phyloP scores from a whole-genome alignment of 1,140 invertebrate species.

The Camponotus vicinus region DNA sequence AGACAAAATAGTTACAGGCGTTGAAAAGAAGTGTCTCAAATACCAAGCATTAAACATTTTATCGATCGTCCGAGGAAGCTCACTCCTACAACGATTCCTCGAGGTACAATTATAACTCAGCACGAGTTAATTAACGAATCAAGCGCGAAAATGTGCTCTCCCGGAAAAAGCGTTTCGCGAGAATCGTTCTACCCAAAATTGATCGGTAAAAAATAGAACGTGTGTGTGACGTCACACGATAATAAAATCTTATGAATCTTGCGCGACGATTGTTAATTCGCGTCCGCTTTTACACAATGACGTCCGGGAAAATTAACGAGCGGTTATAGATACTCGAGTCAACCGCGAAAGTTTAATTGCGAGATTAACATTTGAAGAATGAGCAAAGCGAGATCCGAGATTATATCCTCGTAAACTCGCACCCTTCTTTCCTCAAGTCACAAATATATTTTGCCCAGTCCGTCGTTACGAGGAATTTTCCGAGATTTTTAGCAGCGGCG shows the following conservation, averaged over 20 bases:
- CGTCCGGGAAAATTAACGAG: neutral
- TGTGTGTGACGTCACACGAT: neutral
- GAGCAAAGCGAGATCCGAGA: neutral
- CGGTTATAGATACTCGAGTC: no score
- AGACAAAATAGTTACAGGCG: neutral
- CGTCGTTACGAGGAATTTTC: conserved; percentile 40
- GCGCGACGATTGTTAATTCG: neutral
- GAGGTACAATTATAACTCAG: conserved; percentile 39
- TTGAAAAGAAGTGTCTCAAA: neutral
- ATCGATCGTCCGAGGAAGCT: conserved; percentile 65
- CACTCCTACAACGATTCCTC: conserved; percentile 31
- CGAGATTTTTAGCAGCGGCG: conserved; percentile 37
- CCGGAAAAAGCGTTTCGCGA: conserved; percentile 64
- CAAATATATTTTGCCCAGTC: neutral
- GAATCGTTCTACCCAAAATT: conserved; percentile 31
- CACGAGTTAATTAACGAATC: conserved; percentile 58
- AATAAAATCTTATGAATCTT: conserved; percentile 4
- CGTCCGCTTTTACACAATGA: neutral
- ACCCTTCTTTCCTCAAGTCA: neutral
- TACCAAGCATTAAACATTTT: conserved; percentile 42
- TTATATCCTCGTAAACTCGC: neutral
- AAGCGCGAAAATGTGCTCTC: conserved; percentile 27
- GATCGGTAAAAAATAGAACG: neutral
- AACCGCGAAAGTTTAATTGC: neutral
- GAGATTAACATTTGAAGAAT: neutral